Conservation (phyloP, 2,113 vertebrate genomes). For the Fulica atra region DNA sequence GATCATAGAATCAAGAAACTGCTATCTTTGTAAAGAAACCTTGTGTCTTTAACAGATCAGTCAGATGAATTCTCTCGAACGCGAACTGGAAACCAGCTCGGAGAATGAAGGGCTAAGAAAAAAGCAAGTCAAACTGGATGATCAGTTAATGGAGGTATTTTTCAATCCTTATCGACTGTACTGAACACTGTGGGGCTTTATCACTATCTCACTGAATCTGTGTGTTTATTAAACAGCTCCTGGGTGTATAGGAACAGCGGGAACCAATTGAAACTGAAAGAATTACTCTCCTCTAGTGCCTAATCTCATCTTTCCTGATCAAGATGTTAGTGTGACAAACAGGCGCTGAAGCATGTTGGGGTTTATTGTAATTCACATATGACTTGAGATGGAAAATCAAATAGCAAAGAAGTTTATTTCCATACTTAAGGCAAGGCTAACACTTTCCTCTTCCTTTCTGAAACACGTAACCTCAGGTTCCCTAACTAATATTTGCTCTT, state of each 20-base stretch:
- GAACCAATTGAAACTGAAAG: background rate
- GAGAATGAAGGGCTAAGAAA: slow-evolving; percentile 86
- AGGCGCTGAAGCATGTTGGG: background rate
- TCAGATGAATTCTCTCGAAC: slow-evolving; percentile 78
- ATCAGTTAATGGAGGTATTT: slow-evolving; percentile 86
- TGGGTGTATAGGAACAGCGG: background rate
- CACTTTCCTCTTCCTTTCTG: background rate
- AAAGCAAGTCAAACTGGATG: slow-evolving; percentile 83
- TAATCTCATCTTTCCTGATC: background rate
- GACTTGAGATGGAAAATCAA: background rate
- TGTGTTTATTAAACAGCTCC: background rate
- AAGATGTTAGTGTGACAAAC: background rate
- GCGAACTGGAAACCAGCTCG: slow-evolving; percentile 79
- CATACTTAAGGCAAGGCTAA: background rate
- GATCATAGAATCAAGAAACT: background rate
- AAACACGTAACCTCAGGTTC: background rate
- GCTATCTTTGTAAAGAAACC: background rate
- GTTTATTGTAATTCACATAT: rapidly evolving
- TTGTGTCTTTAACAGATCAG: slow-evolving; percentile 72
- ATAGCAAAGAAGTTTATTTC: background rate
- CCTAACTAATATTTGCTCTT: background rate
- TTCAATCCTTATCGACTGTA: background rate
- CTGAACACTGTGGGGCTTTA: background rate
- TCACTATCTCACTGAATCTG: background rate
- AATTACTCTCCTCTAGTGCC: background rate